Evolutionary conservation across 2,113 vertebrate genomes (phyloP).

Genomic region (Ictalurus punctatus): DNA sequence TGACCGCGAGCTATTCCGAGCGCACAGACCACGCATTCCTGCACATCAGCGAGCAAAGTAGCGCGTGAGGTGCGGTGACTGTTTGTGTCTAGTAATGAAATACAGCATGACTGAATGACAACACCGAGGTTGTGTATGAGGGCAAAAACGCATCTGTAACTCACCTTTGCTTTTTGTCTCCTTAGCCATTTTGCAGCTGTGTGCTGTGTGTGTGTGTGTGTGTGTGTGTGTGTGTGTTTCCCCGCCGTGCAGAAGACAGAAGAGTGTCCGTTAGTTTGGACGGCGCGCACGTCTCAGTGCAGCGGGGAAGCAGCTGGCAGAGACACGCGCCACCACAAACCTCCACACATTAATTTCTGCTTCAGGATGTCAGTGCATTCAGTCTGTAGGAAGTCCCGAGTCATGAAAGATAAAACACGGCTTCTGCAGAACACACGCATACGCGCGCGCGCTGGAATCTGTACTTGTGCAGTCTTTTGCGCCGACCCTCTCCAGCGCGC

Average conservation of each 20-base stretch:
- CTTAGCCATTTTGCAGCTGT: constrained; percentile 67
- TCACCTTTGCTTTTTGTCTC: constrained; percentile 72
- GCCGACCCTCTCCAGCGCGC: not conserved
- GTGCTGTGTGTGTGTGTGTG: constrained; percentile 7
- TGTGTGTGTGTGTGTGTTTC: constrained; percentile 3
- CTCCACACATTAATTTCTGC: constrained; percentile 5
- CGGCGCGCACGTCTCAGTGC: constrained; percentile 55
- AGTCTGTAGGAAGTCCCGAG: not conserved
- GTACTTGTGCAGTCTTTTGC: constrained; percentile 16
- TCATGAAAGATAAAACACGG: constrained; percentile 29
- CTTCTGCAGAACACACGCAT: constrained; percentile 16
- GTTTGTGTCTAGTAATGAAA: constrained; percentile 64
- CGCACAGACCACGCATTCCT: constrained; percentile 63
- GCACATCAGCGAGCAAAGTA: constrained; percentile 57
- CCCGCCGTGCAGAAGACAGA: constrained; percentile 11
- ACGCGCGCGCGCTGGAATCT: not conserved
- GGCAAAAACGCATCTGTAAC: not conserved
- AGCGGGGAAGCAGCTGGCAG: constrained; percentile 21
- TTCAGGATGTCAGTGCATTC: constrained; percentile 19
- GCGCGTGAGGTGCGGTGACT: constrained; percentile 25
- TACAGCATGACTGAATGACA: not conserved
- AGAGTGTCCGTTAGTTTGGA: constrained; percentile 49
- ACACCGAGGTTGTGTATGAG: not conserved
- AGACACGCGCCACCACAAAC: constrained; percentile 31
- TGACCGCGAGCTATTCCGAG: not conserved